Evolutionary conservation across 2,888 invertebrate genomes (phyloP), one percentile per base, ranked within the genome.

Genomic region (Andrena bucephala): DNA sequence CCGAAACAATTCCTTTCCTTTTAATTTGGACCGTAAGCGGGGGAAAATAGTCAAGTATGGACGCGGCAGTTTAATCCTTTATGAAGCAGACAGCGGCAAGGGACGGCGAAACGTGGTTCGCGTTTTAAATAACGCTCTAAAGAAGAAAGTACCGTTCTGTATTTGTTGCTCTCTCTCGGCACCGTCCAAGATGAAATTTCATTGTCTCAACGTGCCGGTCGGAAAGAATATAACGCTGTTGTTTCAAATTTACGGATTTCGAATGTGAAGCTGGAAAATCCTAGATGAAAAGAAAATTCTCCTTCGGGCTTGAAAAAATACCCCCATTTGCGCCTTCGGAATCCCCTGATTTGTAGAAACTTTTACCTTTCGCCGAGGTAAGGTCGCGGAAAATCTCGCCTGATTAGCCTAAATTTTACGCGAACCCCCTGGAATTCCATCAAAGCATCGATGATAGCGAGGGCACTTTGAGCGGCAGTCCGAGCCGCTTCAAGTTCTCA

Each of bases 31-130:
- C 63, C 13, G 33, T 65, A 70, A 79, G 33, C 33, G 50, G 6
- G 20, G 0, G 24, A 13, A 24, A 36, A 59, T 66, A 60, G 77
- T 60, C 60, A 52, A 67, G 50, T 31, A 67, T 60, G 66, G 75
- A 52, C 75, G 60, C 16, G 16, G 60, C 36, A 33, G 65, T 79
- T 79, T 69, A 69, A 57, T 65, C 57, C 62, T 69, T 65, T 79
- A 42, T 52, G 50, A 50, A 65, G 50, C 66, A n/a, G 16, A 36
- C 33, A 59, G 57, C 50, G 50, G 79, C 67, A 8, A 27, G 60
- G 42, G 63, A 65, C 20, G 57, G 50, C 4, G 69, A 57, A 57
- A 79, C 79, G 79, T 75, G 77, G 74, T 67, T 60, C 75, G 76
- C 16, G 54, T 65, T 77, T 48, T 50, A 59, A 77, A 57, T 63